Base-by-base conservation (phyloP, 2,888 invertebrate species). In the Tenthredo mesomela region DNA sequence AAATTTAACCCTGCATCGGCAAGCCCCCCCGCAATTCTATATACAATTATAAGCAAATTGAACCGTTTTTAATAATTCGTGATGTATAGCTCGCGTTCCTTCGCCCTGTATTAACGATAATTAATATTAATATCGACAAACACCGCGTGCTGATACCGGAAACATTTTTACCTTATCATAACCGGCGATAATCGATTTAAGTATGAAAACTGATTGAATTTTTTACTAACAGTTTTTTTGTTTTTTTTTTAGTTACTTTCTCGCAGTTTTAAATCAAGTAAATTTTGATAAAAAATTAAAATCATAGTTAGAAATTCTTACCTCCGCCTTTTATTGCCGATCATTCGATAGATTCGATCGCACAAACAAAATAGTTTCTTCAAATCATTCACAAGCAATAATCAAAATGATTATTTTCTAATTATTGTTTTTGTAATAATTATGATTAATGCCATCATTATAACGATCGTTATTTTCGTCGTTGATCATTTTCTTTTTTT, bases 321-420 rank as follows among this genome's bases (percentile, higher is more conserved):
- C 75, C 75, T 75, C 43, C 10, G 47, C 75, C 47, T 75, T 25
- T 25, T 47, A 12, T 29, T 18, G 37, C 4, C 70, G 37, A 33
- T 70, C 70, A 37, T 70, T 37, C 33, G 18, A 9, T 37, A 18
- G 18, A n/a, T 2, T 47, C 33, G 9, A 70, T 33, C 37, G 70
- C 33, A 70, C 18, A 37, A 37, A 33, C 70, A 33, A 70, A 37
- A 37, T 29, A 37, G 9, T 29, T 15, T 70, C 37, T 33, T 70
- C 70, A 37, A n/a, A 70, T 33, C 9, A 37, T 70, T 70, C 70
- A 70, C 70, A 70, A n/a, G 12, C n/a, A n/a, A 37, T 70, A 37
- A 37, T 33, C 18, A 25, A 21, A 3, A 25, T 12, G 61, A 54
- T 54, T 54, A 7, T 54, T 54, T 54, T n/a, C n/a, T 7, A 54